phyloP scores from a whole-genome alignment of 1,140 invertebrate species.

The Campodea augens region DNA sequence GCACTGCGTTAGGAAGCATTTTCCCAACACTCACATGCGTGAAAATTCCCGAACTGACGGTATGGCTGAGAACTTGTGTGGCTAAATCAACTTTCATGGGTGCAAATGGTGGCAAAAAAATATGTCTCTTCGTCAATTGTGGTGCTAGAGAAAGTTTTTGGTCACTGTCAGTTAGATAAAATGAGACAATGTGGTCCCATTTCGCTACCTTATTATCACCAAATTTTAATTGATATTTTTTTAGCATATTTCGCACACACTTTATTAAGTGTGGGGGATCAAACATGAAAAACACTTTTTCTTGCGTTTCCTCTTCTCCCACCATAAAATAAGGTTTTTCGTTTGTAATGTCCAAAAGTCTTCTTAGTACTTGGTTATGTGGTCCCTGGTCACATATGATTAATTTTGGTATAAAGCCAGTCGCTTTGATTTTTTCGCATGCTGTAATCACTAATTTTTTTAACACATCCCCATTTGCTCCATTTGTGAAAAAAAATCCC shows the following conservation, averaged over 20 bases:
- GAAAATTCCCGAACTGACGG: background rate
- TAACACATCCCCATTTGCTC: background rate
- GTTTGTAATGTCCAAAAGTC: background rate
- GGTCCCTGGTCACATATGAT: background rate
- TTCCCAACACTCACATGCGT: background rate
- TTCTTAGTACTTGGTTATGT: background rate
- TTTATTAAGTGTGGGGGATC: background rate
- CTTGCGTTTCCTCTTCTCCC: background rate
- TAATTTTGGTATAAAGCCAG: background rate
- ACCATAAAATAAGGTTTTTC: background rate
- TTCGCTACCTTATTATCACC: background rate
- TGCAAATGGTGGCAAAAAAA: background rate
- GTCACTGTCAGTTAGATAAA: background rate
- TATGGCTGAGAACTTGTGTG: background rate
- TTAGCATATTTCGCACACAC: background rate
- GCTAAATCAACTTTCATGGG: background rate
- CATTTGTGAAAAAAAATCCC: background rate
- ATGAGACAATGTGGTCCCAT: background rate
- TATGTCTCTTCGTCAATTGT: background rate
- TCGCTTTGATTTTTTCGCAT: background rate
- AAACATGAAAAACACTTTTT: background rate
- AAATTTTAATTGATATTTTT: background rate
- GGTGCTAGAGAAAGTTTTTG: background rate
- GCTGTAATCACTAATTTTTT: background rate
- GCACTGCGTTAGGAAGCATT: background rate